phyloP scores from a whole-genome alignment of 2,113 vertebrate species.

The Promerops cafer region DNA sequence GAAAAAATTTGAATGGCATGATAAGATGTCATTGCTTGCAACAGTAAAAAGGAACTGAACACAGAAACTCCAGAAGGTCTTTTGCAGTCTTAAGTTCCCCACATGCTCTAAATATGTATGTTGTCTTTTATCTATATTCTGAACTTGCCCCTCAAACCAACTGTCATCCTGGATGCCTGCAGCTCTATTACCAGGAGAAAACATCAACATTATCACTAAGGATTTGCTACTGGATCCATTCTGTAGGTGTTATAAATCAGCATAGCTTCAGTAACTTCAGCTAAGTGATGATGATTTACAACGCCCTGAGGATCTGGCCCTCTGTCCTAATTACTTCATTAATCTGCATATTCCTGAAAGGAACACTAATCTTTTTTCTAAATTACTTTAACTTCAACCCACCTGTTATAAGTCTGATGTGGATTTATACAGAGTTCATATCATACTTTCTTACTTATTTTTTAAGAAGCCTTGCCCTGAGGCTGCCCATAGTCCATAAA shows the following conservation, averaged over 20 bases:
- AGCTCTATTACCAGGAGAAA: background rate
- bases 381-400: background rate
- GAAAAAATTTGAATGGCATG: background rate
- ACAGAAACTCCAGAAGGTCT: slow-evolving; percentile 26
- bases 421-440: slow-evolving; percentile 7
- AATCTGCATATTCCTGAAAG: slow-evolving; percentile 39
- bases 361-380: slow-evolving; percentile 4
- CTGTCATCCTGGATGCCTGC: background rate
- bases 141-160: background rate
- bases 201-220: background rate
- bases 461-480: slow-evolving; percentile 2
- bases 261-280: background rate
- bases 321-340: slow-evolving; percentile 32
- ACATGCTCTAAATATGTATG: background rate
- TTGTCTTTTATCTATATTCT: background rate
- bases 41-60: background rate
- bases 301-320: background rate
- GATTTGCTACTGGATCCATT: slow-evolving; percentile 12
- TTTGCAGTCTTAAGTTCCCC: background rate
- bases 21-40: slow-evolving; percentile 8
- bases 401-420: background rate
- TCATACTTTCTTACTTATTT: slow-evolving; percentile 19
- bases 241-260: slow-evolving; percentile 15
- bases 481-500: slow-evolving; percentile 19
- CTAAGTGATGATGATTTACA: slow-evolving; percentile 29